Evolutionary conservation across 1,140 invertebrate genomes (phyloP), one percentile per base, ranked within the genome.

Genomic region (Euglossa dilemma): DNA sequence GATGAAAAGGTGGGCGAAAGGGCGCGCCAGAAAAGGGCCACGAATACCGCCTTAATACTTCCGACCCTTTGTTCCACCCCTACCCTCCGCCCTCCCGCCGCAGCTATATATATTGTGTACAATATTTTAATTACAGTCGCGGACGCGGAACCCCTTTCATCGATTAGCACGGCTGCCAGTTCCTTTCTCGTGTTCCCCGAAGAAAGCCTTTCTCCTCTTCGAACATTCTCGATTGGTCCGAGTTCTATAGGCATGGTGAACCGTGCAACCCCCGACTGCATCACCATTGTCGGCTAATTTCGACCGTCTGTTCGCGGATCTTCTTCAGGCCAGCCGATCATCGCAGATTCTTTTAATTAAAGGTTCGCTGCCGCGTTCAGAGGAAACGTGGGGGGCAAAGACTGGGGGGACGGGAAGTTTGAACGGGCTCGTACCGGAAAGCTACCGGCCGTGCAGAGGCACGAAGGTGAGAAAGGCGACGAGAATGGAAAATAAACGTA

Each of bases 401-500:
- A 20, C 47, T 23, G 12, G 50, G 43, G 23, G n/a, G 47, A 50
- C 47, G 20, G 18, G 45, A 54, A 69, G 18, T 45, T 69, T 18
- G 74, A 85, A 77, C 87, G 83, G 63, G 71, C 73, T 77, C 75
- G 83, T 59, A 69, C 85, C 47, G 43, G 81, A 67, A 83, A 71
- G 74, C 45, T 67, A 75, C 80, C 4, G 74, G n/a, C 47, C 43
- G 74, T 52, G 74, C n/a, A 66, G 87, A 63, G 61, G 43, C 50
- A 56, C 61, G 75, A 50, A 75, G 77, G 83, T 56, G 77, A 85
- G 85, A 80, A 88, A 89, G 87, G 86, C 87, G 89, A 90, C 83
- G 90, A 89, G 90, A 92, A 93, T 92, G 91, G 92, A 93, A 93
- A 93, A 93, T 92, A 93, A 93, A 93, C 92, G 90, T 89, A 90